These are phyloP conservation scores for Amphilophus citrinellus DNA, from an alignment of 2,113 vertebrate genomes.

Conservation along the genomic window DNA sequence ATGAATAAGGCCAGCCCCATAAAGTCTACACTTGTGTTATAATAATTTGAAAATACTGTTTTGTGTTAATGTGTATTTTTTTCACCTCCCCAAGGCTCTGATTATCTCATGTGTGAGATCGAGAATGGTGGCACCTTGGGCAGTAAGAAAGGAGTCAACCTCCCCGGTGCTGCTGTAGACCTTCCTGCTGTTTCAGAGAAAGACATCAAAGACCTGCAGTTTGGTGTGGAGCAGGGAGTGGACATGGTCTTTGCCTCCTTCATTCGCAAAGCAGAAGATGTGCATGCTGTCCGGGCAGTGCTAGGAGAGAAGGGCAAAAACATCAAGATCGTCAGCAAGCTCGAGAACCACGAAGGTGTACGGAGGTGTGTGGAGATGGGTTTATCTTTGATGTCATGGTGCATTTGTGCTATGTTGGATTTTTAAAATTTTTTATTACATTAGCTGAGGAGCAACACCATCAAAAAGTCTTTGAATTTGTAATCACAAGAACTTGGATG, in stretches of 20 bases:
- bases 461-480: too few species aligned
- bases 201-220: slow-evolving; percentile 92
- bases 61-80: background rate
- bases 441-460: too few species aligned
- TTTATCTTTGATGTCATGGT: background rate
- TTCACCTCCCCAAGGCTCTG: slow-evolving; percentile 78
- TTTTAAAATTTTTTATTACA: too few species aligned
- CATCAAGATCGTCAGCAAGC: slow-evolving; percentile 99
- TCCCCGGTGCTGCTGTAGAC: slow-evolving; percentile 94
- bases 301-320: slow-evolving; percentile 97
- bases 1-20: background rate
- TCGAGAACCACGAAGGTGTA: slow-evolving; percentile 98
- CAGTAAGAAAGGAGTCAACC: slow-evolving; percentile 98
- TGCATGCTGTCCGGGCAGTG: slow-evolving; percentile 91
- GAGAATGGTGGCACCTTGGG: slow-evolving; percentile 94
- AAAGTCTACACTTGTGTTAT: background rate
- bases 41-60: background rate
- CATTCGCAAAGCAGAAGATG: slow-evolving; percentile 94
- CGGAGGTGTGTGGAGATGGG: slow-evolving; percentile 83
- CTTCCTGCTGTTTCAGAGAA: slow-evolving; percentile 94
- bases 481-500: too few species aligned
- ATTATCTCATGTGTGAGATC: slow-evolving; percentile 88
- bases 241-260: slow-evolving; percentile 99
- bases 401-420: too few species aligned
- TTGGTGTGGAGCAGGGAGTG: slow-evolving; percentile 91